Evolutionary conservation across 2,797 vertebrate genomes (phyloP), one percentile per base, ranked within the genome.

Genomic region (Melopsittacus undulatus): DNA sequence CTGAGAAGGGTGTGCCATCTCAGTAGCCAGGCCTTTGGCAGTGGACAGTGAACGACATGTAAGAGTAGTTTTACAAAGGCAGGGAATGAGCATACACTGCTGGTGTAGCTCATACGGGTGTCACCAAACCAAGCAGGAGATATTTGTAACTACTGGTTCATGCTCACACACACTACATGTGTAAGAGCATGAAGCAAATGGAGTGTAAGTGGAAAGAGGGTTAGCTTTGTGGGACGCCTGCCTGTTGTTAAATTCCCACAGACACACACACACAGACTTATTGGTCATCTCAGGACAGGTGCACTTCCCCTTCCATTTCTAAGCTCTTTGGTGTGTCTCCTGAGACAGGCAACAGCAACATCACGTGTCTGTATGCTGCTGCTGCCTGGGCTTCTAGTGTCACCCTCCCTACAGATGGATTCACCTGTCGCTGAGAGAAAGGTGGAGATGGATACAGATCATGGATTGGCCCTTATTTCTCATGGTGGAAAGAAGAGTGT

Each of bases 41-140:
- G 22, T 4, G 29, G 32, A 21, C 3, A 7, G 10, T 12, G 24
- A 12, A 1, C 3, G 19, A 13, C 0, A 2, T 22, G 27, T 4
- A 17, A 34, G 13, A 63, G 48, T 9, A 51, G 24, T n/a, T 92
- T 68, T 57, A 27, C 51, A 73, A 63, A 70, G n/a, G 30, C 20
- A 56, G 34, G 45, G 32, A 52, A 13, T 5, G 12, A 34, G 23
- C 8, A 2, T n/a, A 18, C n/a, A 11, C 26, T 2, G 1, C 46
- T 22, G 24, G 21, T 1, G 2, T 20, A 67, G 61, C 48, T 89
- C 61, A 40, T 0, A 1, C 36, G 17, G 38, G 32, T 27, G 17
- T 83, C 56, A 61, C 14, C 57, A 49, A 68, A 85, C n/a, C n/a
- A 32, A 14, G 29, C 3, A n/a, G 56, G 34, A 89, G 21, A 52